A percentile compares a stretch with the other conserved stretches of the same genome.
Evolutionary conservation across 2,113 vertebrate genomes (phyloP).

Genomic region (Puffinus mauretanicus): DNA sequence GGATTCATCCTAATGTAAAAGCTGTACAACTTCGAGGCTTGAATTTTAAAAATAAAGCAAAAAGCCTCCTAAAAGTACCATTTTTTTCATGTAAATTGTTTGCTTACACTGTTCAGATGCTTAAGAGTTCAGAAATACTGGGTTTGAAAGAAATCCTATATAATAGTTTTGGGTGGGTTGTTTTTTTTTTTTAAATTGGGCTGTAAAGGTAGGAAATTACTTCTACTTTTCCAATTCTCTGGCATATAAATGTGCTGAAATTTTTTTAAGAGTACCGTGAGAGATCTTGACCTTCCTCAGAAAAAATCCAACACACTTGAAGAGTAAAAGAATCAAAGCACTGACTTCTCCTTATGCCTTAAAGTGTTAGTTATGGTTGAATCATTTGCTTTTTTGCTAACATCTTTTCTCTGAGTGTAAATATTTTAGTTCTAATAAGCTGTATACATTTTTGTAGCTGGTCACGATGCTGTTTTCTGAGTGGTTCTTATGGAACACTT

Average conservation of each 20-base stretch:
- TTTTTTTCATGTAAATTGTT: not conserved
- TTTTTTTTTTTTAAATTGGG: not conserved
- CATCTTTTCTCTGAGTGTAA: not conserved
- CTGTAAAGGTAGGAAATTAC: not conserved
- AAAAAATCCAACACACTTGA: not conserved
- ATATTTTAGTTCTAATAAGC: not conserved
- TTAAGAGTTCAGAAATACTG: not conserved
- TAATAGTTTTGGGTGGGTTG: not conserved
- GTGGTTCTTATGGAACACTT: not conserved
- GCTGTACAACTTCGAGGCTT: not conserved
- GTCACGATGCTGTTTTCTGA: not conserved
- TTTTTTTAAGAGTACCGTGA: not conserved
- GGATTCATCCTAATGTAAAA: not conserved
- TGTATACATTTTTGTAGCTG: not conserved
- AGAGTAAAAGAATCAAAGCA: not conserved
- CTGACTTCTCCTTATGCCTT: not conserved
- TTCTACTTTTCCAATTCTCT: not conserved
- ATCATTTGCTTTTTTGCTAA: not conserved
- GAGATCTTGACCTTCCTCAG: not conserved
- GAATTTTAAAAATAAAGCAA: not conserved
- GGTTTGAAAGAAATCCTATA: not conserved
- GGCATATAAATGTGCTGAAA: not conserved
- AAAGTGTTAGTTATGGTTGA: not conserved
- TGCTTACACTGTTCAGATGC: not conserved
- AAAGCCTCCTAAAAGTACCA: not conserved